Base-by-base conservation (phyloP, 2,888 invertebrate species). In the Plusia festucae region DNA sequence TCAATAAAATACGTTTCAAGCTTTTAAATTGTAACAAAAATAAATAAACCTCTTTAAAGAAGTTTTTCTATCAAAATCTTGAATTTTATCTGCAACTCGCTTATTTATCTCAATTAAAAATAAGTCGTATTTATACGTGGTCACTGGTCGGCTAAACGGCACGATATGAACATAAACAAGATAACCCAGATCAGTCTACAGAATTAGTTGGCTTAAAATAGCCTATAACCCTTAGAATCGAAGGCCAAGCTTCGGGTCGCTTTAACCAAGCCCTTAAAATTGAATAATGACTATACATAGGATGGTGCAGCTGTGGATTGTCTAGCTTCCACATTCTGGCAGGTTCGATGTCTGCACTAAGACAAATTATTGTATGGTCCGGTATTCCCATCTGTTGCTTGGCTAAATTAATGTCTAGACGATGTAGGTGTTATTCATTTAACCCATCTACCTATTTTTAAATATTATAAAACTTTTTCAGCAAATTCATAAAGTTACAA, bases 351-450 rank as follows among this genome's bases (percentile, higher is more conserved):
- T 57, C 24, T 24, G 18, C 52, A 18, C 34, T 18, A 22, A 34
- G 27, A 55, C 54, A 27, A 60, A 54, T 65, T 27, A 55, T 55
- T 65, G 22, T 63, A n/a, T 51, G 30, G n/a, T n/a, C 32, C 49
- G n/a, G 30, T 18, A 18, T 40, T 40, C 51, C 32, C 44, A 4
- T 49, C 46, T 34, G 13, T 60, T 27, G 46, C 58, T 13, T 7
- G 44, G 16, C 40, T 55, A 46, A 22, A n/a, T 56, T 24, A 53
- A 53, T 52, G 24, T 15, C 15, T 22, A 24, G 22, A 52, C 24
- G 24, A 24, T 52, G 24, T 24, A 52, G 13, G 52, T 24, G 52
- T 6, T 24, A 22, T 22, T 24, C 9, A 24, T 51, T 22, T 24
- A 46, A 0, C 34, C 9, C 46, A 40, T n/a, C 40, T 40, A 5